Percentiles rank a stretch among this genome's conserved stretches.
phyloP scores from a whole-genome alignment of 2,113 vertebrate genomes.

The Tichodroma muraria region DNA sequence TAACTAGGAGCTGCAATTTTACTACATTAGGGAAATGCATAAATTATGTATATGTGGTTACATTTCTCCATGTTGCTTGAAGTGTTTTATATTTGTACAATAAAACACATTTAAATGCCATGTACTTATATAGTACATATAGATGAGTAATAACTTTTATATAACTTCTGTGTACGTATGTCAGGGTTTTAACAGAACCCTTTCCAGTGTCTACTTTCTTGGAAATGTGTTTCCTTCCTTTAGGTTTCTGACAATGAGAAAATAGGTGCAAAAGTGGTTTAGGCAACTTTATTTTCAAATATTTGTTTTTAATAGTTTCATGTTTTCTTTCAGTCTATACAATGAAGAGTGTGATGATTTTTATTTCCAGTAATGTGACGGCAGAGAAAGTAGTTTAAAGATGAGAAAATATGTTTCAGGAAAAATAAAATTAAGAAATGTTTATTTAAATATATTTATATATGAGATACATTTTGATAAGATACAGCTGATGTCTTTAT shows the following conservation, averaged over 20 bases:
- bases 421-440: neutral
- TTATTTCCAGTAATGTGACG: neutral
- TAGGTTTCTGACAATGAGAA: neutral
- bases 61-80: neutral
- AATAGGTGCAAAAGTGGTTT: neutral
- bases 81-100: neutral
- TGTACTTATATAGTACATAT: neutral
- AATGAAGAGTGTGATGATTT: neutral
- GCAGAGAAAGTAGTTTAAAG: neutral
- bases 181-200: neutral
- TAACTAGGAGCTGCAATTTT: neutral
- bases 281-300: neutral
- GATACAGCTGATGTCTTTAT: neutral
- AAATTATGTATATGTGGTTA: neutral
- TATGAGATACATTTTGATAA: neutral
- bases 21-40: neutral
- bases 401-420: neutral
- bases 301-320: neutral
- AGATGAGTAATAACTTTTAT: neutral
- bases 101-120: neutral
- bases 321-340: neutral
- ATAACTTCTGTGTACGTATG: neutral
- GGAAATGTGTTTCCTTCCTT: neutral
- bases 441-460: neutral
- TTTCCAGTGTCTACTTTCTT: neutral